Conservation (phyloP, 2,113 vertebrate species). For the Brachyistius frenatus region DNA sequence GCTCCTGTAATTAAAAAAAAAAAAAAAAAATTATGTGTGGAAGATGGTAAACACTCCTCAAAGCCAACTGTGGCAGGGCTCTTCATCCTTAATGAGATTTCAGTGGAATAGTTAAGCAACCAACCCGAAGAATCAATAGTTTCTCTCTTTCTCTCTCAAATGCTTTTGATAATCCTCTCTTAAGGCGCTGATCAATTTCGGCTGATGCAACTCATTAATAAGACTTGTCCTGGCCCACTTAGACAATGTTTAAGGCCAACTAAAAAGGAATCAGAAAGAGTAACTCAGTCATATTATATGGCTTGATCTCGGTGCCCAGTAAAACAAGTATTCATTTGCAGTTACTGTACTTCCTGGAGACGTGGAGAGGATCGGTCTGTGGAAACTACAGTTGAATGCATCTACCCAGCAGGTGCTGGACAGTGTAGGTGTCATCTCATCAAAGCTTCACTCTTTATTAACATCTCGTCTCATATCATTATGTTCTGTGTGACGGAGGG, state of each 20-base stretch:
- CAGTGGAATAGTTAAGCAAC: conserved; percentile 76
- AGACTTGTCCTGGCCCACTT: conserved; percentile 66
- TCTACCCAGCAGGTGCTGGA: conserved; percentile 28
- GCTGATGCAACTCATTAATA: conserved; percentile 79
- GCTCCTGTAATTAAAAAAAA: conserved; percentile 65
- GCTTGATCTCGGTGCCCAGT: conserved; percentile 11
- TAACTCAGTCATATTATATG: conserved; percentile 39
- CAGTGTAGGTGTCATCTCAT: conserved; percentile 57
- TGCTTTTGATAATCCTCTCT: conserved; percentile 83
- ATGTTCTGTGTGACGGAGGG: conserved; percentile 42
- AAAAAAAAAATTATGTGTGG: conserved; percentile 72
- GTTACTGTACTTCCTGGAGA: conserved; percentile 19
- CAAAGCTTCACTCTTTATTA: conserved; percentile 68
- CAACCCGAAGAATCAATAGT: conserved; percentile 75
- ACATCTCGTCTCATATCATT: conserved; percentile 60
- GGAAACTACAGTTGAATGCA: conserved; percentile 26
- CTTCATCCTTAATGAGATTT: conserved; percentile 82
- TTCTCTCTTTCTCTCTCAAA: conserved; percentile 73
- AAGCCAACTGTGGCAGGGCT: conserved; percentile 75
- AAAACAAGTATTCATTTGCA: conserved; percentile 31
- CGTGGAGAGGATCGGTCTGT: neutral
- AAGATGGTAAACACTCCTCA: conserved; percentile 76
- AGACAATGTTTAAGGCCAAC: conserved; percentile 54
- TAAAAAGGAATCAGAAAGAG: conserved; percentile 55
- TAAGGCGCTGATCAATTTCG: conserved; percentile 78